A percentile compares a stretch with the other conserved stretches of the same genome.
Evolutionary conservation across 2,113 vertebrate species (phyloP).

Genomic region (Plotosus lineatus): DNA sequence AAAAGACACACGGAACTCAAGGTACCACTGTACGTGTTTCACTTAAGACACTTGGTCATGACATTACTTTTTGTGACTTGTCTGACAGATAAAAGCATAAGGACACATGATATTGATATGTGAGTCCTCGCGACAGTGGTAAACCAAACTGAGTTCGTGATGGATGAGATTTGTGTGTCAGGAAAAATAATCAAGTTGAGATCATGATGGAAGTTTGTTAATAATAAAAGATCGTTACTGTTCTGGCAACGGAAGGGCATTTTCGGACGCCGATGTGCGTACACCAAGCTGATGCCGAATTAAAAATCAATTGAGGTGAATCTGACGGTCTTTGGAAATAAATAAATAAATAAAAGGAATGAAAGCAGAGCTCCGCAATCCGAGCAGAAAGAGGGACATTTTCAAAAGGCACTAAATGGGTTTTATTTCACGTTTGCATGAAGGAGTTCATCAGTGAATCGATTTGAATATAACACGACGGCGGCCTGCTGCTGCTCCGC

Average conservation of each 20-base stretch:
- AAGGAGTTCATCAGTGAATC: slow-evolving; percentile 48
- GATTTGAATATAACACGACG: slow-evolving; percentile 50
- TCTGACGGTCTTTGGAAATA: neutral
- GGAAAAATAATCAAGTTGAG: neutral
- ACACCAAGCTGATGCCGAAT: neutral
- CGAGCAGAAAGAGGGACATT: neutral
- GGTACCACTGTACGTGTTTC: too few species aligned
- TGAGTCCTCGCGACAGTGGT: neutral
- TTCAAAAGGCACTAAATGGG: slow-evolving; percentile 22
- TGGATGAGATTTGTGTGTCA: neutral
- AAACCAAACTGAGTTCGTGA: slow-evolving; percentile 6
- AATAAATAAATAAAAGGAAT: slow-evolving; percentile 1
- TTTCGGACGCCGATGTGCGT: neutral
- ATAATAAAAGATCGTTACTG: too few species aligned
- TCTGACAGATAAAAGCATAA: too few species aligned
- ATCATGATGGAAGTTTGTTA: too few species aligned
- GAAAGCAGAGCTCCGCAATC: neutral
- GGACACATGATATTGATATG: neutral
- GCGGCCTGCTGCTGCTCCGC: slow-evolving; percentile 44
- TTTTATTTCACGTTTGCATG: slow-evolving; percentile 39
- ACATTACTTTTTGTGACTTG: too few species aligned
- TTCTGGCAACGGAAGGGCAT: too few species aligned
- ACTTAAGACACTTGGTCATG: too few species aligned
- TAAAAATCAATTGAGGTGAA: neutral
- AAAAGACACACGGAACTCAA: too few species aligned